A percentile compares a stretch with the other conserved stretches of the same genome.
Evolutionary conservation across 1,140 invertebrate species (phyloP).

Genomic region (Hormaphis cornu): DNA sequence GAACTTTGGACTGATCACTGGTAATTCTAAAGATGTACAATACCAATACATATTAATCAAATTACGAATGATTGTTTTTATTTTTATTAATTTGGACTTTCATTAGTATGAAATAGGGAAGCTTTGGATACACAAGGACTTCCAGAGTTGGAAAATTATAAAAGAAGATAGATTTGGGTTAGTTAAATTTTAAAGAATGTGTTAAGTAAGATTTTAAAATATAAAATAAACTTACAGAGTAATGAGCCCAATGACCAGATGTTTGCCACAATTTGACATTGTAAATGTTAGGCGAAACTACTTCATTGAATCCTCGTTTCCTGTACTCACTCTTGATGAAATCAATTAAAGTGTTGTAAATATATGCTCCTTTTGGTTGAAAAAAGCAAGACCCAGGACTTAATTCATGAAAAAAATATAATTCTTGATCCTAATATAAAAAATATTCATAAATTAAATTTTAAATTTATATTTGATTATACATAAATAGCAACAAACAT

Average conservation of each 20-base stretch:
- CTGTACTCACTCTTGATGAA: conserved; percentile 85
- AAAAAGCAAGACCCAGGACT: conserved; percentile 99
- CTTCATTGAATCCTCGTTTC: conserved; percentile 92
- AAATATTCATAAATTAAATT: background rate
- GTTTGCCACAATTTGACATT: conserved; percentile 95
- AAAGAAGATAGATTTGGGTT: no score
- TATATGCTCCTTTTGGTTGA: conserved; percentile 88
- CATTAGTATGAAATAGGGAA: no score
- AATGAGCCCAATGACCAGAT: conserved; percentile 98
- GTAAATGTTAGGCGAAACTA: conserved; percentile 93
- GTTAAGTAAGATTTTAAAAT: no score
- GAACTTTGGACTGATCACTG: no score
- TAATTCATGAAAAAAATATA: conserved; percentile 97
- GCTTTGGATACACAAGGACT: no score
- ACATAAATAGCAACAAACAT: background rate
- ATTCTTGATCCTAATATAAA: conserved; percentile 74
- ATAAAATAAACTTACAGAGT: conserved; percentile 51
- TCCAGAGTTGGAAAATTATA: no score
- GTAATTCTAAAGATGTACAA: no score
- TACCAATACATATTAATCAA: no score
- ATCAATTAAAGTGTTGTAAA: conserved; percentile 87
- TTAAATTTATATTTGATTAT: background rate
- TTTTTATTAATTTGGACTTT: no score
- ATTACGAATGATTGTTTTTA: no score
- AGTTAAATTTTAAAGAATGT: no score